phyloP scores from a whole-genome alignment of 2,888 invertebrate species.

The Bellardia pandia region DNA sequence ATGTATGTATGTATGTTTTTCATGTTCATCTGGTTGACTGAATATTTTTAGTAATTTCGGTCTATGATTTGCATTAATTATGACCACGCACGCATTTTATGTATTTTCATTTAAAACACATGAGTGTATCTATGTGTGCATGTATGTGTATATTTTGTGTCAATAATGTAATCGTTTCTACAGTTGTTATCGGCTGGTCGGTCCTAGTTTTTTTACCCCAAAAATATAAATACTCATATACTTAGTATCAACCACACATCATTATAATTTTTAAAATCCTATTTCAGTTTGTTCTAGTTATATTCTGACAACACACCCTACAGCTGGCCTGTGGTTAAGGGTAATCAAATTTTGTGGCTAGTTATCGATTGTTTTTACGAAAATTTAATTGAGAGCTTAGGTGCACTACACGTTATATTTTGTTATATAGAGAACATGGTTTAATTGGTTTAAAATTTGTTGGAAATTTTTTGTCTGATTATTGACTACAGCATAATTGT shows the following conservation, averaged over 20 bases:
- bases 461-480: no score
- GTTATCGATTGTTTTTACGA: no score
- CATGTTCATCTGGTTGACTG: conserved; percentile 63
- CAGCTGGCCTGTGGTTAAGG: neutral
- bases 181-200: conserved; percentile 41
- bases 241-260: conserved; percentile 21
- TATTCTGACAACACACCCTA: conserved; percentile 36
- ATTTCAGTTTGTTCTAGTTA: conserved; percentile 52
- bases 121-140: neutral
- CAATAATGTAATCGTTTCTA: conserved; percentile 50
- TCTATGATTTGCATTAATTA: conserved; percentile 69
- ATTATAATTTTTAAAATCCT: conserved; percentile 63
- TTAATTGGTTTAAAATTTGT: no score
- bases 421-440: no score
- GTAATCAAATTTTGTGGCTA: neutral
- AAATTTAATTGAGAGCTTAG: no score
- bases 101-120: neutral
- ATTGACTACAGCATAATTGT: no score
- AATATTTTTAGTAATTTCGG: conserved; percentile 62
- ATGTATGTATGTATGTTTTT: conserved; percentile 43
- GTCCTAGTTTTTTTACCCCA: conserved; percentile 32
- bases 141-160: conserved; percentile 33
- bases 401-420: no score
- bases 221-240: conserved; percentile 5
- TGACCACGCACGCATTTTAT: conserved; percentile 62